Evolutionary conservation across 2,113 vertebrate species (phyloP).

Genomic region (Hirundichthys speculiger): DNA sequence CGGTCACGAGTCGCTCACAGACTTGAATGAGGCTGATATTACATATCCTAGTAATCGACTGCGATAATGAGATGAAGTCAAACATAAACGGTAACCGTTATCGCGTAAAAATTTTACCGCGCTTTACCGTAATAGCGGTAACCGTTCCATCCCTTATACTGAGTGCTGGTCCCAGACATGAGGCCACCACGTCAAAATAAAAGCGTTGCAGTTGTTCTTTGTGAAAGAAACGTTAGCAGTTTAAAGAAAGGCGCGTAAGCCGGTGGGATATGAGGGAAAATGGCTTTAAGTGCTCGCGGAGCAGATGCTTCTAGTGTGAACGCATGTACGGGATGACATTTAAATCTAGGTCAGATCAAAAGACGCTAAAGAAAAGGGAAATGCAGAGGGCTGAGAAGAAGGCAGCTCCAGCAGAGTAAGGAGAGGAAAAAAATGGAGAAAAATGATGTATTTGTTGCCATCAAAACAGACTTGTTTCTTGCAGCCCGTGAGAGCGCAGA

Average conservation of each 20-base stretch:
- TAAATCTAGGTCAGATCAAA: constrained; percentile 90
- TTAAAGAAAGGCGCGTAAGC: constrained; percentile 46
- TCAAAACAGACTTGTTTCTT: constrained; percentile 80
- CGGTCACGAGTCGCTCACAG: no score
- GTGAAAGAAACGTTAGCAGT: constrained; percentile 9
- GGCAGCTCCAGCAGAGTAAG: constrained; percentile 41
- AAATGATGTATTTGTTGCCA: constrained; percentile 86
- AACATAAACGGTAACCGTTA: no score
- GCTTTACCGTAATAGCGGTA: no score
- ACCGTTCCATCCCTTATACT: no score
- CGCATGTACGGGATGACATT: constrained; percentile 85
- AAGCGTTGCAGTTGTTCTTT: background rate
- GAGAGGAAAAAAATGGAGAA: constrained; percentile 71
- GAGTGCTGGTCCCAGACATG: no score
- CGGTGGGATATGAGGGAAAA: constrained; percentile 65
- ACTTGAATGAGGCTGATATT: no score
- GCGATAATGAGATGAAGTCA: no score
- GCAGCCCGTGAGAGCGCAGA: constrained; percentile 53
- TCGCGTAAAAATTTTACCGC: no score
- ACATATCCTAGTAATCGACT: no score
- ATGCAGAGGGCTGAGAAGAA: constrained; percentile 69
- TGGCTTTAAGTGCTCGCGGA: constrained; percentile 43
- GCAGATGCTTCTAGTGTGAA: constrained; percentile 76
- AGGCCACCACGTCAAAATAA: background rate
- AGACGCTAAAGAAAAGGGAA: constrained; percentile 12